These are phyloP conservation scores for Psittacara wagleri DNA, from an alignment of 2,113 vertebrate species.

Conservation along the genomic window DNA sequence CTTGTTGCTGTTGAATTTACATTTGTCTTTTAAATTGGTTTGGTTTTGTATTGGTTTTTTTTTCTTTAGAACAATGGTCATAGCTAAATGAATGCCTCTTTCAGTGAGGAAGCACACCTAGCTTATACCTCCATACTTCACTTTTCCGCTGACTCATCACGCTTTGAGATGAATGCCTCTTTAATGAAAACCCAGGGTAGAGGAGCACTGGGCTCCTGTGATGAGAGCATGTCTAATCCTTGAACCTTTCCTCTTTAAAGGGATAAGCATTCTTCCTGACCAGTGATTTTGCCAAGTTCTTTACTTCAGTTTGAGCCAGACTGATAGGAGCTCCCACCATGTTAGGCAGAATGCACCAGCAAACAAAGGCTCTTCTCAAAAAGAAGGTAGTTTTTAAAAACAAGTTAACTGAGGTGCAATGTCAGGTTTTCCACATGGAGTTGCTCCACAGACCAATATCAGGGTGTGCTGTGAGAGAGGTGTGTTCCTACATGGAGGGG, in stretches of 20 bases:
- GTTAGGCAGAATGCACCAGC: not conserved
- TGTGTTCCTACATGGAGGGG: not conserved
- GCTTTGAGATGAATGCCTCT: not conserved
- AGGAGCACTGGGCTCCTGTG: not conserved
- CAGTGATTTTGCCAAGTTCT: not conserved
- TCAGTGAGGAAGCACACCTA: not conserved
- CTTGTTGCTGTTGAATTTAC: not conserved
- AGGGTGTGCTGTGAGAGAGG: not conserved
- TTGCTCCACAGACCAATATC: not conserved
- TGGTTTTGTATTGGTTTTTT: not conserved
- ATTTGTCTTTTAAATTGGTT: not conserved
- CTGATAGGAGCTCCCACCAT: accelerated
- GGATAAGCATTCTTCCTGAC: not conserved
- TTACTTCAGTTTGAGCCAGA: not conserved
- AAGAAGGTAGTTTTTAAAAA: not conserved
- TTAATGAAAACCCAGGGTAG: not conserved
- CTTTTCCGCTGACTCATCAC: not conserved
- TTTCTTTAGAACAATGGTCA: not conserved
- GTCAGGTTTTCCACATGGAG: not conserved
- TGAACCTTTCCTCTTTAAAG: not conserved
- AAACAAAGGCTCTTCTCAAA: not conserved
- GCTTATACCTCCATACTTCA: not conserved
- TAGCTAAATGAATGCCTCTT: not conserved
- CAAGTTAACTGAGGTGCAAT: not conserved
- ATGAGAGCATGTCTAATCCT: not conserved